These are phyloP conservation scores for Sebastes variabilis DNA, from an alignment of 2,797 vertebrate genomes.

Conservation along the genomic window DNA sequence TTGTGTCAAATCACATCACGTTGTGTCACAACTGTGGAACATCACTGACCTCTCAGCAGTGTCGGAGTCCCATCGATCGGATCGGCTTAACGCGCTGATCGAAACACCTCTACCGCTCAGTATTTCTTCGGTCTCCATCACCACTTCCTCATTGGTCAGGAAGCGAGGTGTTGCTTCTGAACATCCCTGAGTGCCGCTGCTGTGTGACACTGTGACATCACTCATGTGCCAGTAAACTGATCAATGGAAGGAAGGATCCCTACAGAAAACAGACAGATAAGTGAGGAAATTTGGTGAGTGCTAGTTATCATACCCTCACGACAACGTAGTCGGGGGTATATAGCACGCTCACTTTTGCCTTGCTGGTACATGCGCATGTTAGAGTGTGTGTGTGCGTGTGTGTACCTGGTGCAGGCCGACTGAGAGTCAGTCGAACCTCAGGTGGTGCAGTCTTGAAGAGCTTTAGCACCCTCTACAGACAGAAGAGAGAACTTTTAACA, in stretches of 20 bases:
- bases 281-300: background rate
- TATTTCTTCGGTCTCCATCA: background rate
- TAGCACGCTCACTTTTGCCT: too few species aligned
- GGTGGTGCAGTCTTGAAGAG: constrained; percentile 83
- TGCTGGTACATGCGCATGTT: too few species aligned
- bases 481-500: background rate
- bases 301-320: rapidly evolving
- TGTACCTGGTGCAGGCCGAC: constrained; percentile 83
- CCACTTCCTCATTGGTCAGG: constrained; percentile 5
- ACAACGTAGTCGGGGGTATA: background rate
- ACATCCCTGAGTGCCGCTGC: background rate
- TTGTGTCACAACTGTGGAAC: background rate
- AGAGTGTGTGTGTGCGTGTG: background rate
- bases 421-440: constrained; percentile 86
- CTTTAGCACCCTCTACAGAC: constrained; percentile 85
- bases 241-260: constrained; percentile 75
- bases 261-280: constrained; percentile 26
- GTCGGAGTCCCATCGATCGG: background rate
- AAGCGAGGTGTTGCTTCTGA: background rate
- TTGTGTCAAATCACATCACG: background rate
- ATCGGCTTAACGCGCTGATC: background rate
- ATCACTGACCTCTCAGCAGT: constrained; percentile 36
- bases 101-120: background rate
- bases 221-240: constrained; percentile 75
- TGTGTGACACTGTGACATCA: background rate